Percentiles rank a stretch among this genome's conserved stretches.
phyloP scores from a whole-genome alignment of 2,888 invertebrate species.

The Watsonalla binaria region DNA sequence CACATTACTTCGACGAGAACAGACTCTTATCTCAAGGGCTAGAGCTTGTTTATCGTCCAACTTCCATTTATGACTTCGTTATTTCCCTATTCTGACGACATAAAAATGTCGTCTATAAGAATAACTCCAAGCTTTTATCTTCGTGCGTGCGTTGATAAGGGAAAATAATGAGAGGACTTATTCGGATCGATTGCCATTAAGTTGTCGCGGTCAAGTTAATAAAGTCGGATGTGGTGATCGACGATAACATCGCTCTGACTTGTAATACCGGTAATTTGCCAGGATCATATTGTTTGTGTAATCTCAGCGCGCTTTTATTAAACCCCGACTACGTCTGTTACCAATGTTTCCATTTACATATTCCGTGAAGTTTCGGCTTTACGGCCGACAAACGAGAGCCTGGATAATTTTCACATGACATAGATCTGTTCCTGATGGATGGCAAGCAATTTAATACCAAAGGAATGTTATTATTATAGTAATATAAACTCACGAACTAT shows the following conservation, averaged over 20 bases:
- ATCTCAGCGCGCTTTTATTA: conserved; percentile 20
- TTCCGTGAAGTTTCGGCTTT: conserved; percentile 35
- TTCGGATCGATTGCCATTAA: conserved; percentile 60
- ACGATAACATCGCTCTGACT: conserved; percentile 15
- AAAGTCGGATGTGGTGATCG: conserved; percentile 33
- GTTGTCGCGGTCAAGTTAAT: conserved; percentile 57
- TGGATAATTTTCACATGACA: conserved; percentile 40
- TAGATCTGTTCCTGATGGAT: conserved; percentile 16
- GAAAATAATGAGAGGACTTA: conserved; percentile 68
- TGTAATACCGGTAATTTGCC: conserved; percentile 18
- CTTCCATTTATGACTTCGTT: conserved; percentile 72
- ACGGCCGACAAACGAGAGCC: conserved; percentile 37
- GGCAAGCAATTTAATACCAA: not conserved
- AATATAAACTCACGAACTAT: conserved; percentile 11
- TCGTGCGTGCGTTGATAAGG: conserved; percentile 64
- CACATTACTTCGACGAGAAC: conserved; percentile 46
- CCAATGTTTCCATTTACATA: conserved; percentile 45
- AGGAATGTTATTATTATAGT: not conserved
- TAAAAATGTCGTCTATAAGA: conserved; percentile 71
- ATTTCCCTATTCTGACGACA: conserved; percentile 73
- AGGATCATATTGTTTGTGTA: conserved; percentile 14
- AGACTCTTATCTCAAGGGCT: conserved; percentile 58
- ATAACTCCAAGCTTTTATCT: conserved; percentile 66
- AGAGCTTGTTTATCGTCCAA: conserved; percentile 71
- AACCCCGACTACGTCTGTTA: conserved; percentile 33